Evolutionary conservation across 1,140 invertebrate species (phyloP).

Genomic region (Caenorhabditis tropicalis): DNA sequence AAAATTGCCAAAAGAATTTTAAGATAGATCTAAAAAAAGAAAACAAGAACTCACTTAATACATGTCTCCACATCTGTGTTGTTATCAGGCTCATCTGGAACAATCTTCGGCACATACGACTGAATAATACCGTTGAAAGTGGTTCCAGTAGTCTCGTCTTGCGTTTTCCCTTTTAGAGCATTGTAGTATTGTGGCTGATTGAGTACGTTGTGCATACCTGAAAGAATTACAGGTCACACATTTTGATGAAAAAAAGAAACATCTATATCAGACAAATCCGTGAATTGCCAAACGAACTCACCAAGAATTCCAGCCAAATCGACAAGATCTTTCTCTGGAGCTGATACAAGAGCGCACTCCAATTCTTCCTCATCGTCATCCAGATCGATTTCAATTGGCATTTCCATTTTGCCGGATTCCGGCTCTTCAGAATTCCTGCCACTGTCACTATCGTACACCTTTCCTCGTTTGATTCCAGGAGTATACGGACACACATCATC

Average conservation of each 20-base stretch:
- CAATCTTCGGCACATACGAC: conserved; percentile 71
- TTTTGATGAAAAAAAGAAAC: no score
- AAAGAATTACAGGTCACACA: conserved; percentile 66
- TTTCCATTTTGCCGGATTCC: conserved; percentile 58
- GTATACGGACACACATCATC: conserved; percentile 93
- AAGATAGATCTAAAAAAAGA: not conserved
- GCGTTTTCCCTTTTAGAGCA: conserved; percentile 76
- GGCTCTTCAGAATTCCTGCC: conserved; percentile 35
- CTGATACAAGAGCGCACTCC: conserved; percentile 84
- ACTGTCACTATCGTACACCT: conserved; percentile 59
- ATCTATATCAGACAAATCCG: no score
- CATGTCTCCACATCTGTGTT: conserved; percentile 74
- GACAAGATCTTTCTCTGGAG: conserved; percentile 96
- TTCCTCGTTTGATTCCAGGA: conserved; percentile 84
- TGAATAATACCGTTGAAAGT: conserved; percentile 71
- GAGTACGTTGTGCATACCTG: conserved; percentile 99
- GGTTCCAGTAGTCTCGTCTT: conserved; percentile 70
- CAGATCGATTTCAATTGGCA: conserved; percentile 72
- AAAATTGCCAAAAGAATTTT: no score
- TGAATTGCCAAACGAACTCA: conserved; percentile 54
- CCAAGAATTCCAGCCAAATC: conserved; percentile 87
- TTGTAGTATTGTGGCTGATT: conserved; percentile 99
- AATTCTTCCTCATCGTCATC: conserved; percentile 73
- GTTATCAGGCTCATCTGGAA: conserved; percentile 74
- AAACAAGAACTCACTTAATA: conserved; percentile 68